Evolutionary conservation across 2,888 invertebrate species (phyloP).

Genomic region (Tiliacea aurago): DNA sequence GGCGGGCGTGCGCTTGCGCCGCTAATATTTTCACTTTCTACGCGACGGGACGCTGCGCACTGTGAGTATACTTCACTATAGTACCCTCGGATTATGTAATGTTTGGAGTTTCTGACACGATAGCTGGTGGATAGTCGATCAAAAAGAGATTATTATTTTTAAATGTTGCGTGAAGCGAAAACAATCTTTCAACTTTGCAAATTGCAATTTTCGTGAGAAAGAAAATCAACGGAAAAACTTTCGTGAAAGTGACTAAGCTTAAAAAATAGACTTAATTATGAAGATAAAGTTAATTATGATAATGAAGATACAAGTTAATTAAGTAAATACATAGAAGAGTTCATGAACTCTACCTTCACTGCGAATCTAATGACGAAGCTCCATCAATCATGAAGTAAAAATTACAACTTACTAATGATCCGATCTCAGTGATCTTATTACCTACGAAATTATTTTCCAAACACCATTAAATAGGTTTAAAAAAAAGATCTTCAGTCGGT

Average conservation of each 20-base stretch:
- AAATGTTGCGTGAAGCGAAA: conserved; percentile 17
- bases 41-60: conserved; percentile 81
- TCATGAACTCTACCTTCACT: background rate
- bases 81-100: conserved; percentile 69
- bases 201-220: background rate
- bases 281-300: background rate
- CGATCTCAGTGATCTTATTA: conserved; percentile 5
- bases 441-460: background rate
- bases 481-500: background rate
- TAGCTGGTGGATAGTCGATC: conserved; percentile 17
- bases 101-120: conserved; percentile 44
- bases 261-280: background rate
- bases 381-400: conserved; percentile 16
- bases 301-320: background rate
- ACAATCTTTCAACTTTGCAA: background rate
- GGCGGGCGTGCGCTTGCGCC: conserved; percentile 80
- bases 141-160: conserved; percentile 13
- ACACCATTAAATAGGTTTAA: background rate
- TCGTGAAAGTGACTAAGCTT: background rate
- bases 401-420: conserved; percentile 5
- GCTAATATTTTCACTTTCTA: conserved; percentile 87
- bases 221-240: conserved; percentile 1
- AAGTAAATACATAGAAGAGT: background rate
- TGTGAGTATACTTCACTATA: conserved; percentile 77
- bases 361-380: background rate